Percentiles rank a stretch among this genome's conserved stretches.
Conservation (phyloP, 35 echinoderm and acorn worm genomes). For the Nesometra sesokonis region DNA sequence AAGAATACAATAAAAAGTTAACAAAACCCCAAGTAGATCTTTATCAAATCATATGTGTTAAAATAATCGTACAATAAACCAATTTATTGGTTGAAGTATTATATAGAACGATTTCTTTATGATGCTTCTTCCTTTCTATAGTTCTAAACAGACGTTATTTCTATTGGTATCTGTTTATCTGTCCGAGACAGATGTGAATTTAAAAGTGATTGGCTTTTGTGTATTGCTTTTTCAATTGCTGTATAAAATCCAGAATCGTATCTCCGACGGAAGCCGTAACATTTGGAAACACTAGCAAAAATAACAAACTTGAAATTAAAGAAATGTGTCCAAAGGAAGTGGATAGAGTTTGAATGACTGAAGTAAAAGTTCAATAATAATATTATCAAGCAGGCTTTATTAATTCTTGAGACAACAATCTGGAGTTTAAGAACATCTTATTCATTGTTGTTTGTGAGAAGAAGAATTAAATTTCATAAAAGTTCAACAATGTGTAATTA, state of each 20-base stretch:
- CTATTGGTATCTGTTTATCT: background rate
- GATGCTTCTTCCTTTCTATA: background rate
- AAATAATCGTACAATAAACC: background rate
- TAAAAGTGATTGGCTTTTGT: background rate
- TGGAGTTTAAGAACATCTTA: no score
- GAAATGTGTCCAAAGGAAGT: background rate
- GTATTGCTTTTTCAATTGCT: background rate
- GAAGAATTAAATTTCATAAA: no score
- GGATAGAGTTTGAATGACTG: background rate
- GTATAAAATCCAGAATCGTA: background rate
- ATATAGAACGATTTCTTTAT: background rate
- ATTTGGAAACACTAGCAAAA: background rate
- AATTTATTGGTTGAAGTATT: background rate
- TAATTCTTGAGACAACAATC: no score
- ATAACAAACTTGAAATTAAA: background rate
- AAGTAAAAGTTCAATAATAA: background rate
- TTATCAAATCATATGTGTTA: no score
- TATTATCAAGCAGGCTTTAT: no score
- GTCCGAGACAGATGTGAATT: background rate
- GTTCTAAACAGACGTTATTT: background rate
- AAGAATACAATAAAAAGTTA: no score
- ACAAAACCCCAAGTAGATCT: no score
- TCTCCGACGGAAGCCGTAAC: background rate
- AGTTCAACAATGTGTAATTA: no score
- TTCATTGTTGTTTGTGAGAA: no score